Evolutionary conservation across 2,888 invertebrate genomes (phyloP).

Genomic region (Dioctria linearis): DNA sequence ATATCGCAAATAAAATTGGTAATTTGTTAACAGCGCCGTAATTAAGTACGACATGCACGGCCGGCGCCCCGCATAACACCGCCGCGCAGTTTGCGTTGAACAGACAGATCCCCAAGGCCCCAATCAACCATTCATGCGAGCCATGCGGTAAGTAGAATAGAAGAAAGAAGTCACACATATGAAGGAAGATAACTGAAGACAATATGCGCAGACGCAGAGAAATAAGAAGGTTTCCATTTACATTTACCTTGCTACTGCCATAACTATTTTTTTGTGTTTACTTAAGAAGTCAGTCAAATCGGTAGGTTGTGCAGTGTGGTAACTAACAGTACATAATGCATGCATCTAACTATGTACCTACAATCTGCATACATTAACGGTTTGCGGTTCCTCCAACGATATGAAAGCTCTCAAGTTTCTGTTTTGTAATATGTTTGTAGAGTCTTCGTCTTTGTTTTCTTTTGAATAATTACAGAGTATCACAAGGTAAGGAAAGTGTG

Average conservation of each 20-base stretch:
- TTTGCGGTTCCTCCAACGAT: not conserved
- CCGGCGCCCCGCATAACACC: no score
- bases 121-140: not conserved
- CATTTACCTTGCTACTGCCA: slow-evolving; percentile 2
- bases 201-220: not conserved
- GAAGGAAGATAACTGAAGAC: no score
- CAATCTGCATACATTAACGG: not conserved
- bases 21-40: not conserved
- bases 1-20: not conserved
- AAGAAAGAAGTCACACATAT: not conserved
- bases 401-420: slow-evolving; percentile 25
- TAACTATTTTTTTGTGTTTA: not conserved
- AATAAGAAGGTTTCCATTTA: not conserved
- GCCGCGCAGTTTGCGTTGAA: no score
- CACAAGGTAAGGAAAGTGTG: slow-evolving; percentile 23
- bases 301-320: not conserved
- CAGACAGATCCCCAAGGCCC: not conserved
- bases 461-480: slow-evolving; percentile 15
- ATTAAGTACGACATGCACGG: not conserved
- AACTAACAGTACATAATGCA: no score
- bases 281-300: not conserved
- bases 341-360: no score
- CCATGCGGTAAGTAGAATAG: not conserved
- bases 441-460: slow-evolving; percentile 1
- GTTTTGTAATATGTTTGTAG: slow-evolving; percentile 1